These are phyloP conservation scores for Itoplectis maculator DNA, from an alignment of 2,888 invertebrate species.

Conservation along the genomic window DNA sequence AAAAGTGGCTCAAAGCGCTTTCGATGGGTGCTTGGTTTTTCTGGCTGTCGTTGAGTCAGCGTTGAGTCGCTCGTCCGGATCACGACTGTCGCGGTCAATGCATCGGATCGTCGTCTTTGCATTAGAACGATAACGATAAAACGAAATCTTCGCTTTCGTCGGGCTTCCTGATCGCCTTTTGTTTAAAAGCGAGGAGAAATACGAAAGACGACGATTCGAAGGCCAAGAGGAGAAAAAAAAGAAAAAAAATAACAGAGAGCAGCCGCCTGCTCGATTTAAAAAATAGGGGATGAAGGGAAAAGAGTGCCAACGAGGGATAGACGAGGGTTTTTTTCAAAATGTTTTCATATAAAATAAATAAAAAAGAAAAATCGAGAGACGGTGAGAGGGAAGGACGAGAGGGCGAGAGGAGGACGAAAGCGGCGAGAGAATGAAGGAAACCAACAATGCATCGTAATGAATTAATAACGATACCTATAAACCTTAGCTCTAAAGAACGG, in stretches of 20 bases:
- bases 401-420: conserved; percentile 9
- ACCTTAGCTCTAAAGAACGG: conserved; percentile 82
- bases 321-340: conserved; percentile 75
- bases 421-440: conserved; percentile 26
- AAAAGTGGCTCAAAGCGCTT: background rate
- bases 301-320: conserved; percentile 24
- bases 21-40: background rate
- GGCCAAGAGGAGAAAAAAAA: conserved; percentile 9
- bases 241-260: conserved; percentile 11
- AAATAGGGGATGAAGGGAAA: conserved; percentile 14
- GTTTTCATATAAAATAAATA: conserved; percentile 75
- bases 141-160: conserved; percentile 34
- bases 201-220: conserved; percentile 45
- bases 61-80: background rate
- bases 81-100: background rate
- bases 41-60: background rate
- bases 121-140: conserved; percentile 17
- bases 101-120: conserved; percentile 22
- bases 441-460: conserved; percentile 73
- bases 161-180: conserved; percentile 34
- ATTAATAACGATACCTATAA: conserved; percentile 74
- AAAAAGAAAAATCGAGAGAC: conserved; percentile 9
- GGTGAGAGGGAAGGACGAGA: conserved; percentile 4
- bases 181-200: conserved; percentile 27
- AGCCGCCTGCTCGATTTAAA: conserved; percentile 8